Base-by-base conservation (phyloP, 1,140 invertebrate species). In the Hermetia illucens region DNA sequence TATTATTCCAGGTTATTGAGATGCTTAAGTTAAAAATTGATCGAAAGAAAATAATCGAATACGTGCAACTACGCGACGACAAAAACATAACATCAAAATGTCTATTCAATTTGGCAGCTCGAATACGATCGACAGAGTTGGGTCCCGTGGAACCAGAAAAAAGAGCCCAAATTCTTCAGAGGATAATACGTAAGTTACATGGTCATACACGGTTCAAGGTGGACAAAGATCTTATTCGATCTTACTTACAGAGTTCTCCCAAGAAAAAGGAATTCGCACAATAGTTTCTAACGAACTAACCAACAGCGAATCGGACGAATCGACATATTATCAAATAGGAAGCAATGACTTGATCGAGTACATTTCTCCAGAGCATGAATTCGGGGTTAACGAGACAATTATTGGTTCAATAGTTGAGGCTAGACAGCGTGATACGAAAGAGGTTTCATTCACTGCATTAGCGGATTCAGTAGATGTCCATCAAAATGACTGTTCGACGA, bases 21-120 rank as follows among this genome's bases (percentile, higher is more conserved):
- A 3, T 10, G 10, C 31, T 32, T 8, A 15, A 19, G 5, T 19
- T 34, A 5, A 34, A 34, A 4, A 34, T 34, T 12, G 65, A 62
- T 0, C 59, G 68, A 38, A 53, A 62, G 38, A 51, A 46, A 27
- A 63, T 68, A 24, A 61, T 66, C 36, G 53, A 59, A 2, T 61
- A 63, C 37, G 55, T 58, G 3, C 43, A 52, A 21, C 45, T 51
- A 18, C 38, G 58, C 15, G 63, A 60, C 46, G 51, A 9, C 45
- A 56, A 41, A 47, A 49, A 21, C 24, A 34, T 34, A 10, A 4
- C 17, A 18, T 13, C 12, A 12, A 34, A 34, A 17, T 15, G 19
- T 34, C 32, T 34, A 12, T 34, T 34, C 12, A 34, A 34, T 12
- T 12, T 34, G 15, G 17, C 32, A 34, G 12, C 32, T 17, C 13